Conservation (phyloP, 2,797 vertebrate species). For the Phoeniculus purpureus region DNA sequence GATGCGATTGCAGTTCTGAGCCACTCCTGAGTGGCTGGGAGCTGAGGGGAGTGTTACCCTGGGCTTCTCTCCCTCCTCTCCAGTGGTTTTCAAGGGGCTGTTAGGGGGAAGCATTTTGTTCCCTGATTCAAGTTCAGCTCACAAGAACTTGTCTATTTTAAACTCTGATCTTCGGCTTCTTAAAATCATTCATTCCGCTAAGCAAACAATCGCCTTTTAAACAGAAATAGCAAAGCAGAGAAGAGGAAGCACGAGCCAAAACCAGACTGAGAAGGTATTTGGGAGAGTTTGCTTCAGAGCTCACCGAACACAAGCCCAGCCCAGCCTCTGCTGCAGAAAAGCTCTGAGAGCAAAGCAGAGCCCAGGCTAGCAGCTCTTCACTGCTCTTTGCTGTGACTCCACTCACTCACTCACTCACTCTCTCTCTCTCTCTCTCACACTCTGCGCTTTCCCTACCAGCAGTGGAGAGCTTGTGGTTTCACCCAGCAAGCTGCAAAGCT, state of each 20-base stretch:
- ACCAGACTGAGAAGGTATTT: not conserved
- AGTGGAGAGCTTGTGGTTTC: fast-evolving
- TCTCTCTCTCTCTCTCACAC: not conserved
- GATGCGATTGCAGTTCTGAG: not conserved
- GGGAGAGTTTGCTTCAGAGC: not conserved
- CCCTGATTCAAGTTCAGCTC: not conserved
- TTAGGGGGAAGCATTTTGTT: not conserved
- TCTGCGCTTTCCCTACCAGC: not conserved
- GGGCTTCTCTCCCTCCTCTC: not conserved
- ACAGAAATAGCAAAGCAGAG: not conserved
- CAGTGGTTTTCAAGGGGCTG: not conserved
- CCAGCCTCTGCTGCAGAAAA: fast-evolving
- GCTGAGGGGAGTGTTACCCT: fast-evolving
- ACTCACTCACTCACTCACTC: too few species aligned
- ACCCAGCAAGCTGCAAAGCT: not conserved
- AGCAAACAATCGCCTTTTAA: not conserved
- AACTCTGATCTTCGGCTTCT: not conserved
- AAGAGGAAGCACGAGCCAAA: not conserved
- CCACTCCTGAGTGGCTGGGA: not conserved
- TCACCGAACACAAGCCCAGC: fast-evolving
- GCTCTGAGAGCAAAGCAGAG: not conserved
- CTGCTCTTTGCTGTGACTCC: not conserved
- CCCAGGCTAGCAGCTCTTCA: not conserved
- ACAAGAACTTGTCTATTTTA: not conserved
- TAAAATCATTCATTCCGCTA: not conserved